phyloP scores from a whole-genome alignment of 2,888 invertebrate species.

The Perdita meconis region DNA sequence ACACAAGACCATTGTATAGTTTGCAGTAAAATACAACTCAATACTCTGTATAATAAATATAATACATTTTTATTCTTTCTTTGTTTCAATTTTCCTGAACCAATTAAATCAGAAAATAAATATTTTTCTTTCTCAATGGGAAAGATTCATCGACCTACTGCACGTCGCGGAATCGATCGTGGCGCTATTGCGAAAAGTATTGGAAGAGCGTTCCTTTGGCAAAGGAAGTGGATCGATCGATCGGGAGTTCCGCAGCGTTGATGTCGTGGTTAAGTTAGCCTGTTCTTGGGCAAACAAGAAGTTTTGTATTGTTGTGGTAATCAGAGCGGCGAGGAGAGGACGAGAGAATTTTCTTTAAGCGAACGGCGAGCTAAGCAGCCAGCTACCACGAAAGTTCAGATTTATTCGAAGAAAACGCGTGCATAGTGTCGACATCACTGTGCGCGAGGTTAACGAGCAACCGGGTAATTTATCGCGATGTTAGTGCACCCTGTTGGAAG shows the following conservation, averaged over 20 bases:
- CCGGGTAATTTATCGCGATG: constrained; percentile 39
- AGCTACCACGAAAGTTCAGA: constrained; percentile 39
- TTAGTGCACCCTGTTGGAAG: constrained; percentile 3
- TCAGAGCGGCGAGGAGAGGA: constrained; percentile 31
- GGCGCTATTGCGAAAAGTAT: constrained; percentile 2
- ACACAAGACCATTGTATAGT: too few species aligned
- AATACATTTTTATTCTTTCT: not conserved
- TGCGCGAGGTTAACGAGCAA: constrained; percentile 41
- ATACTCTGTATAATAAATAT: not conserved
- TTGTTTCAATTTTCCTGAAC: too few species aligned
- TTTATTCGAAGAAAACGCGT: constrained; percentile 28
- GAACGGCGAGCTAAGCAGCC: constrained; percentile 9
- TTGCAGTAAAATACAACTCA: too few species aligned
- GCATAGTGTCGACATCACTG: constrained; percentile 3
- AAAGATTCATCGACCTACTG: constrained; percentile 1
- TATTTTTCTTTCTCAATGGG: too few species aligned
- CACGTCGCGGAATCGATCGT: not conserved
- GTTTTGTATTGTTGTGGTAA: constrained; percentile 61
- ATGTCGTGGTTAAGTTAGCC: constrained; percentile 27
- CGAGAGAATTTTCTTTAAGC: constrained; percentile 11
- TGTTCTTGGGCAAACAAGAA: constrained; percentile 23
- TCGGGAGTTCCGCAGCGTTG: constrained; percentile 3
- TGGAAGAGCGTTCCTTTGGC: constrained; percentile 1
- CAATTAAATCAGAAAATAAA: too few species aligned
- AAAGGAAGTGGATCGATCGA: constrained; percentile 35